Evolutionary conservation across 2,113 vertebrate species (phyloP).

Genomic region (Bombycilla garrulus): DNA sequence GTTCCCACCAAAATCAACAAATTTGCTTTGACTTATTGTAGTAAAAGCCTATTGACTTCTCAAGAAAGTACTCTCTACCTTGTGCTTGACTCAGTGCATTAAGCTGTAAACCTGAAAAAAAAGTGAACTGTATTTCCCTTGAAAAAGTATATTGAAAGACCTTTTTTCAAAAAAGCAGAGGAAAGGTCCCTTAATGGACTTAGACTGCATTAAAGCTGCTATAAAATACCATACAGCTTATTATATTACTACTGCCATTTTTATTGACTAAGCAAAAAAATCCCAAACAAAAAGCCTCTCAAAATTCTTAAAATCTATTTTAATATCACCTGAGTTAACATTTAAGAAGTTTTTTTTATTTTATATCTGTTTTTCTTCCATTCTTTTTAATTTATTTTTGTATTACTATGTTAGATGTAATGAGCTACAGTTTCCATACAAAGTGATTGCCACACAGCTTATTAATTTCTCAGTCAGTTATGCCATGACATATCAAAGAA

Average conservation of each 20-base stretch:
- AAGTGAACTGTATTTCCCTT: background rate
- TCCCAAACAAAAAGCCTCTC: background rate
- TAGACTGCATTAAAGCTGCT: background rate
- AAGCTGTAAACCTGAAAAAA: background rate
- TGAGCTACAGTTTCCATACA: background rate
- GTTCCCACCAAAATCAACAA: background rate
- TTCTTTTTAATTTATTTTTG: background rate
- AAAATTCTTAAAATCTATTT: constrained; percentile 6
- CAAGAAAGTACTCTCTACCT: background rate
- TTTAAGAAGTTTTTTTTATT: background rate
- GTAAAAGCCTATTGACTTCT: background rate
- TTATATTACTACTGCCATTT: constrained; percentile 7
- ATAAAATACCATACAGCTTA: background rate
- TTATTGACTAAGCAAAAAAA: background rate
- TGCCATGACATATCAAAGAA: background rate
- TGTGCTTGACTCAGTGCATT: background rate
- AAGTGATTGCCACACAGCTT: background rate
- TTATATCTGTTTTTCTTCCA: background rate
- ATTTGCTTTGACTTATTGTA: background rate
- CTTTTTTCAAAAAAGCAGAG: background rate
- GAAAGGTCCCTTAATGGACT: background rate
- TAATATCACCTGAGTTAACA: background rate
- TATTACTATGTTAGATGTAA: background rate
- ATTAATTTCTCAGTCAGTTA: background rate
- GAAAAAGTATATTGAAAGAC: background rate